Conservation (phyloP, 2,113 vertebrate genomes). For the Nycticebus coucang region DNA sequence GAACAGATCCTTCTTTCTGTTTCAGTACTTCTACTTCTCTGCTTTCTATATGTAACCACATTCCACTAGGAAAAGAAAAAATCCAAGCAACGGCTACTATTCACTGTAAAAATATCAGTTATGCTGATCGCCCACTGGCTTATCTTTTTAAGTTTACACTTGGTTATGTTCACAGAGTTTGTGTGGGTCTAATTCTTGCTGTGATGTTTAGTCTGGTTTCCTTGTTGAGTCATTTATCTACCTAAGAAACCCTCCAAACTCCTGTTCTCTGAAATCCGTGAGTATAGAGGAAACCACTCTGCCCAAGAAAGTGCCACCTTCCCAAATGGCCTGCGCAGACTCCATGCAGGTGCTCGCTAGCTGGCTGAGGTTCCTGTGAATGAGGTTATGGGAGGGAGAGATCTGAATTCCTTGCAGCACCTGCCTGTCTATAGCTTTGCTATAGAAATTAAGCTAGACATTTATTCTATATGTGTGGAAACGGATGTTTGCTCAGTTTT, state of each 20-base stretch:
- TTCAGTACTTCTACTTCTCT: neutral
- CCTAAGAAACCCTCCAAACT: neutral
- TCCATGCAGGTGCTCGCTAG: neutral
- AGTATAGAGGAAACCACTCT: too few relatives aligned
- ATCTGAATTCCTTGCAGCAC: conserved; percentile 57
- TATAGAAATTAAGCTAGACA: conserved; percentile 54
- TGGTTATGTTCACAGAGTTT: neutral
- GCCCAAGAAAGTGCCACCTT: accelerated
- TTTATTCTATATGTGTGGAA: conserved; percentile 55
- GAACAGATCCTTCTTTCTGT: neutral
- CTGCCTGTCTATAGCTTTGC: conserved; percentile 68
- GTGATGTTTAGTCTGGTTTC: neutral
- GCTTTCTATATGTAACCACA: neutral
- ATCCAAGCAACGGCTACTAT: neutral
- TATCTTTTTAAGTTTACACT: neutral
- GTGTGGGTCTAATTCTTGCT: neutral
- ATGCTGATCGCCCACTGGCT: neutral
- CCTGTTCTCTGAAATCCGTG: neutral
- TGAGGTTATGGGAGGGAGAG: neutral
- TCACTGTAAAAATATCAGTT: neutral
- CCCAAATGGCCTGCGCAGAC: accelerated
- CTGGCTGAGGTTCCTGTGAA: neutral
- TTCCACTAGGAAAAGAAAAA: neutral
- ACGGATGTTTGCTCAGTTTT: conserved; percentile 48
- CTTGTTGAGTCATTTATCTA: neutral